Evolutionary conservation across 2,888 invertebrate species (phyloP).

Genomic region (Microplitis manilae): DNA sequence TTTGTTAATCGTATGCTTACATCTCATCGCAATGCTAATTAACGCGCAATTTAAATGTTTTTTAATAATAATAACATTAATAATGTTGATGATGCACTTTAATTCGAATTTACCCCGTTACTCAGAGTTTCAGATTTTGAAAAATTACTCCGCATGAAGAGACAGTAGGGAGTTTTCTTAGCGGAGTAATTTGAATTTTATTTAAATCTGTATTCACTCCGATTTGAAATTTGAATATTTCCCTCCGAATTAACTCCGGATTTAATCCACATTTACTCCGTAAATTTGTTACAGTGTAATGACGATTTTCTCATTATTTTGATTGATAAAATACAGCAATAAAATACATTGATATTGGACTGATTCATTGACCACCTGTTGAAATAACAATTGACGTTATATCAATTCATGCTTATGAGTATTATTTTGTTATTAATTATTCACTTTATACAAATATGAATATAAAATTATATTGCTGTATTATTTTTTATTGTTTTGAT

Average conservation of each 20-base stretch:
- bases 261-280: too few relatives aligned
- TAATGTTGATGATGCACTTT: not conserved
- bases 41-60: not conserved
- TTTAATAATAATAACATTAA: not conserved
- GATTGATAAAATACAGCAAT: not conserved
- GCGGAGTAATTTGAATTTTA: too few relatives aligned
- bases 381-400: constrained; percentile 1
- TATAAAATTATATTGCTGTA: not conserved
- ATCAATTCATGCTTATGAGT: not conserved
- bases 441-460: too few relatives aligned
- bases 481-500: not conserved
- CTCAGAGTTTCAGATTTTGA: too few relatives aligned
- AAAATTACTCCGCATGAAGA: too few relatives aligned
- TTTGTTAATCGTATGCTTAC: not conserved
- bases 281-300: not conserved
- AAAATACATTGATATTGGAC: not conserved
- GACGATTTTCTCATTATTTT: not conserved
- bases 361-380: constrained; percentile 14
- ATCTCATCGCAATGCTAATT: constrained; percentile 52
- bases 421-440: not conserved
- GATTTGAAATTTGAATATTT: too few relatives aligned
- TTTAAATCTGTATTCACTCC: too few relatives aligned
- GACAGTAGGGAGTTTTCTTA: too few relatives aligned
- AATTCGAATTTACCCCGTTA: too few relatives aligned
- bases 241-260: too few relatives aligned